Evolutionary conservation across 1,140 invertebrate species (phyloP).

Genomic region (Danaus melanippus): DNA sequence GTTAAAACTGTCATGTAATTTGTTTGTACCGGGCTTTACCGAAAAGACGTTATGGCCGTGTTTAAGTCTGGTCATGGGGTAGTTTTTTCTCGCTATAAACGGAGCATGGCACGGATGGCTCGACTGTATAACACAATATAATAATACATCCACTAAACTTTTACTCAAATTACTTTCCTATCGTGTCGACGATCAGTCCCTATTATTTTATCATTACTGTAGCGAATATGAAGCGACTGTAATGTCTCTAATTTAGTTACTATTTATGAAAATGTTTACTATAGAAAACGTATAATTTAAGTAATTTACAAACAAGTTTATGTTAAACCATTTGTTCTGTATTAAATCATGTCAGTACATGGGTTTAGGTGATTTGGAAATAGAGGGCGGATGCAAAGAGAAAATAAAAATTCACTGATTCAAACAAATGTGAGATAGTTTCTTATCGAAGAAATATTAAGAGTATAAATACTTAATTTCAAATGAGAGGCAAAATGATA

Average conservation of each 20-base stretch:
- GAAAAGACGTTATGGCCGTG: conserved; percentile 34
- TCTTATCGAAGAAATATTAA: no score
- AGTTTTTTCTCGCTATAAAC: conserved; percentile 52
- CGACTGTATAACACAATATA: conserved; percentile 39
- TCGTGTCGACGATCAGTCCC: conserved; percentile 61
- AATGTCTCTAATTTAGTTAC: conserved; percentile 31
- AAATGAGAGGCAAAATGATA: no score
- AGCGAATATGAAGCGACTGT: conserved; percentile 43
- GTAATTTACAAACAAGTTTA: conserved; percentile 18
- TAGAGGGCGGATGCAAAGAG: no score
- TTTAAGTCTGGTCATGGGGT: conserved; percentile 56
- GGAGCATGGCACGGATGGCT: conserved; percentile 54
- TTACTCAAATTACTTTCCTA: conserved; percentile 69
- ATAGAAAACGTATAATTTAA: no score
- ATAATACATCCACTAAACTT: conserved; percentile 46
- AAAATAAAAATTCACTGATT: no score
- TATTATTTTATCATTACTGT: conserved; percentile 69
- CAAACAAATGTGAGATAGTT: no score
- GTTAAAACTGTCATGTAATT: conserved; percentile 39
- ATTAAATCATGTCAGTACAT: no score
- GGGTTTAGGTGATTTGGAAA: no score
- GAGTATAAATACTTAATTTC: no score
- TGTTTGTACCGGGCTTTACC: conserved; percentile 27
- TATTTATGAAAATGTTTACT: no score
- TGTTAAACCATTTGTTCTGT: conserved; percentile 25